Evolutionary conservation across 2,797 vertebrate genomes (phyloP).

Genomic region (Calcarius lapponicus): DNA sequence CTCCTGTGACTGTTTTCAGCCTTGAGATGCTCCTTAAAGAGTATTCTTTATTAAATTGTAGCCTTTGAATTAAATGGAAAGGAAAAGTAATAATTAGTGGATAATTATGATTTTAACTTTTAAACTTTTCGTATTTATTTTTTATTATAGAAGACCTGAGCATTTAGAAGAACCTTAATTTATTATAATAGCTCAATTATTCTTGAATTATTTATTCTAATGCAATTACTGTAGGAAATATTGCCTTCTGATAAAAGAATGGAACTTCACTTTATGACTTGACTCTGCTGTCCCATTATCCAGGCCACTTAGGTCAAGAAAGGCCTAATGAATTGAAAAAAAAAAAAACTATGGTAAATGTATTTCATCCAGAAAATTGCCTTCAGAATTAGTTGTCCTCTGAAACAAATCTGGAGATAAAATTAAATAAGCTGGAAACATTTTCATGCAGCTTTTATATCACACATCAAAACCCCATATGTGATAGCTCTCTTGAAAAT

Average conservation of each 20-base stretch:
- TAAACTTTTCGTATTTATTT: background rate
- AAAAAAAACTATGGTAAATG: background rate
- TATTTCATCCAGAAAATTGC: conserved; percentile 21
- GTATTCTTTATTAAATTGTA: background rate
- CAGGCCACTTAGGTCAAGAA: background rate
- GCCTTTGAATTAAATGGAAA: background rate
- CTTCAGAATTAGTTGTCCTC: background rate
- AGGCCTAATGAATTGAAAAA: background rate
- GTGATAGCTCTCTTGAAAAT: background rate
- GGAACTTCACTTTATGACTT: background rate
- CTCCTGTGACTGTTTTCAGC: background rate
- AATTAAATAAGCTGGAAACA: conserved; percentile 12
- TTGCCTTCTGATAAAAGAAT: background rate
- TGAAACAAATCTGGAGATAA: conserved; percentile 16
- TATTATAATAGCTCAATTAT: conserved; percentile 2
- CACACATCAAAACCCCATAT: background rate
- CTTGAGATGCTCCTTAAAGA: background rate
- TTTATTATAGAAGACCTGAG: background rate
- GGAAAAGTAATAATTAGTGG: background rate
- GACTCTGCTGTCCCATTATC: background rate
- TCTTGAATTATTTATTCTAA: background rate
- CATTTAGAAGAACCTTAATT: background rate
- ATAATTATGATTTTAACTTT: background rate
- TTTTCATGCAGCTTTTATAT: background rate
- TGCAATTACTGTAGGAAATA: background rate